phyloP scores from a whole-genome alignment of 2,888 invertebrate genomes.

The Mongoloraphidia duomilia region DNA sequence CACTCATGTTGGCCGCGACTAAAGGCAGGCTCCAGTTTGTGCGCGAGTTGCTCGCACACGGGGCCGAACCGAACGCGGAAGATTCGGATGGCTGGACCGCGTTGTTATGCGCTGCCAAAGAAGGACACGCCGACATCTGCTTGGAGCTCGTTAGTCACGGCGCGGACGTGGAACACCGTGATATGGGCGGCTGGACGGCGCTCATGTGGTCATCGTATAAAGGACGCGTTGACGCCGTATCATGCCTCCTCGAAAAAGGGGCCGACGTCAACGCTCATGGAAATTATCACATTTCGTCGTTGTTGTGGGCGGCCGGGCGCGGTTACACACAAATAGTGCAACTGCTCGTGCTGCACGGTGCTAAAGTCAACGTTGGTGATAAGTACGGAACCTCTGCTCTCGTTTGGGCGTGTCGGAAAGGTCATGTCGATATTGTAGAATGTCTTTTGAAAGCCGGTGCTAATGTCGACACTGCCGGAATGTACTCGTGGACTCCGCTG shows the following conservation, averaged over 20 bases:
- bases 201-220: constrained; percentile 98
- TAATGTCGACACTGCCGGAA: constrained; percentile 81
- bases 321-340: constrained; percentile 77
- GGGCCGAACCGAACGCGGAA: constrained; percentile 83
- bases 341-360: constrained; percentile 69
- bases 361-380: constrained; percentile 90
- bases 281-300: constrained; percentile 82
- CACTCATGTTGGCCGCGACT: constrained; percentile 81
- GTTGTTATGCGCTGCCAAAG: constrained; percentile 78
- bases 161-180: constrained; percentile 72
- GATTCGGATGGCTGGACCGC: constrained; percentile 92
- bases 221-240: constrained; percentile 50
- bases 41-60: constrained; percentile 69
- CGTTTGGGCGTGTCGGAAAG: constrained; percentile 91
- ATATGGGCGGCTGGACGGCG: constrained; percentile 92
- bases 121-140: constrained; percentile 71
- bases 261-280: constrained; percentile 93
- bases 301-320: constrained; percentile 91
- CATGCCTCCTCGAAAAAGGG: constrained; percentile 63
- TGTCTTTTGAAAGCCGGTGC: constrained; percentile 74
- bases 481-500: constrained; percentile 95
- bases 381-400: constrained; percentile 94
- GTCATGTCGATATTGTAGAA: constrained; percentile 70
- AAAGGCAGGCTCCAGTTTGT: constrained; percentile 75
- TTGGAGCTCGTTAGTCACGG: constrained; percentile 71